phyloP scores from a whole-genome alignment of 2,888 invertebrate genomes.

The Leucophenga montana region DNA sequence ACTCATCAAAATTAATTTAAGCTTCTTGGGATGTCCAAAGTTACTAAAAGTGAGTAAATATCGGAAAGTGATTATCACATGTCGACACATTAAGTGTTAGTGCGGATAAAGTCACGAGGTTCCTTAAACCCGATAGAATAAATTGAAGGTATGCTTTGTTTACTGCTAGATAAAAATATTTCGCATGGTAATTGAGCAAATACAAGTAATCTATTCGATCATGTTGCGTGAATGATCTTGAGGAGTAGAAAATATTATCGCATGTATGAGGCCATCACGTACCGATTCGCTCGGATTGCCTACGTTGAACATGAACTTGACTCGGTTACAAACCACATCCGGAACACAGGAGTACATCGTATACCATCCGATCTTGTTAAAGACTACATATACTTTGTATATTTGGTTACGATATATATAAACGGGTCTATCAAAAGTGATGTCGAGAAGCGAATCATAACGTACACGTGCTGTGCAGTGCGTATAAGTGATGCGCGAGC shows the following conservation, averaged over 20 bases:
- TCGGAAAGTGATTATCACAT: no score
- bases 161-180: no score
- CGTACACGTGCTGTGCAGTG: conserved; percentile 86
- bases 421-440: conserved; percentile 86
- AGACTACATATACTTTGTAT: conserved; percentile 87
- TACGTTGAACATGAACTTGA: conserved; percentile 84
- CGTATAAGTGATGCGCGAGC: conserved; percentile 85
- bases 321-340: conserved; percentile 80
- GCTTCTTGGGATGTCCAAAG: no score
- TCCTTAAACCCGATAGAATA: no score
- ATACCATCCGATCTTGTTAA: conserved; percentile 88
- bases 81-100: no score
- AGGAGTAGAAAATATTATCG: conserved; percentile 79
- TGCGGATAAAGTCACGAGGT: no score
- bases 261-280: conserved; percentile 84
- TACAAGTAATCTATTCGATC: conserved; percentile 51
- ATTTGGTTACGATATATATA: conserved; percentile 81
- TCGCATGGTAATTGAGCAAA: no score
- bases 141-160: no score
- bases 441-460: conserved; percentile 83
- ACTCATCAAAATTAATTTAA: no score
- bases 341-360: conserved; percentile 83
- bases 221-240: conserved; percentile 63
- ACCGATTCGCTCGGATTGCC: conserved; percentile 82
- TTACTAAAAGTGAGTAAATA: no score